Conservation (phyloP, 1,140 invertebrate genomes). For the Drosophila lacertosa region DNA sequence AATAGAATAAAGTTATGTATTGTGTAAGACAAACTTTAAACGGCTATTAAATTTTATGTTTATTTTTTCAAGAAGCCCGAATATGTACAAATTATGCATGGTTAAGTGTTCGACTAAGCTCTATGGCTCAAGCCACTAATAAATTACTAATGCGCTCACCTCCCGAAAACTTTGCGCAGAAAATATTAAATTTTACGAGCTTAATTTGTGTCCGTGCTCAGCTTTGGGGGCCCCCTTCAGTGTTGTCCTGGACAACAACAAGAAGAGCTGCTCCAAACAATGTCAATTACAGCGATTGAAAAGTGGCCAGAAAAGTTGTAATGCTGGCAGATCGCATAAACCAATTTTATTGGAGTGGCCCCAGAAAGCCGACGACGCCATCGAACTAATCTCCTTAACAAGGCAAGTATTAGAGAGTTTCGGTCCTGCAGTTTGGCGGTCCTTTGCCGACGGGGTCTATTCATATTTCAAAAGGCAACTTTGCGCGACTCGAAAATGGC, state of each 20-base stretch:
- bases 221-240: constrained; percentile 30
- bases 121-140: constrained; percentile 52
- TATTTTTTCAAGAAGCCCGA: constrained; percentile 31
- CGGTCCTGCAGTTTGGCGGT: constrained; percentile 16
- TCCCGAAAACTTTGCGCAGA: constrained; percentile 53
- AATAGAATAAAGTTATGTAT: too few relatives aligned
- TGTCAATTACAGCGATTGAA: constrained; percentile 80
- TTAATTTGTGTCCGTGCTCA: constrained; percentile 74
- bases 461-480: constrained; percentile 80
- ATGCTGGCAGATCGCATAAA: constrained; percentile 55
- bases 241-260: constrained; percentile 48
- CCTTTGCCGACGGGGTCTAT: constrained; percentile 44
- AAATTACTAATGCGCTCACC: constrained; percentile 65
- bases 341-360: constrained; percentile 72
- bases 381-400: constrained; percentile 79
- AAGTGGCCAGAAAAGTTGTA: constrained; percentile 67
- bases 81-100: constrained; percentile 62
- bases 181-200: constrained; percentile 82
- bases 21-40: constrained; percentile 52
- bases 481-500: constrained; percentile 73
- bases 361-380: constrained; percentile 38
- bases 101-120: constrained; percentile 10
- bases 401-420: constrained; percentile 61
- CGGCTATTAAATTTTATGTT: constrained; percentile 67
- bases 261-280: constrained; percentile 33